Conservation (phyloP, 2,888 invertebrate genomes). For the Emmelina monodactyla region DNA sequence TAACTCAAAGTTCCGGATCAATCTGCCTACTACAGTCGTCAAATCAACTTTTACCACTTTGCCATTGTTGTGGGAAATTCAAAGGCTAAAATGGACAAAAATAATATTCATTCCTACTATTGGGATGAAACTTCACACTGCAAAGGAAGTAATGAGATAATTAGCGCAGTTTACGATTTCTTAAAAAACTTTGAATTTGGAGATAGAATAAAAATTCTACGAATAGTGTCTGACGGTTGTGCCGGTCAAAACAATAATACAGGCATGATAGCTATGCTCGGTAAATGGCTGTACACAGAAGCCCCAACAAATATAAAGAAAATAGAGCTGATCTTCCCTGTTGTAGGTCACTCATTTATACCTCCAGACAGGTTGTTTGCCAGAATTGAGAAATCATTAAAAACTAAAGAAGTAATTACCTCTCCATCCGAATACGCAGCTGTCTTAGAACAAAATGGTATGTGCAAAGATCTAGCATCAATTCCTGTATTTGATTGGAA, state of each 20-base stretch:
- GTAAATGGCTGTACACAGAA: slow-evolving; percentile 13
- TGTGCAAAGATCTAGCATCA: slow-evolving; percentile 6
- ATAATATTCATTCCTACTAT: slow-evolving; percentile 13
- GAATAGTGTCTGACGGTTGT: slow-evolving; percentile 17
- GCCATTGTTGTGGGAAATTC: slow-evolving; percentile 23
- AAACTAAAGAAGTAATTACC: slow-evolving; percentile 5
- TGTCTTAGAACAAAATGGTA: slow-evolving; percentile 11
- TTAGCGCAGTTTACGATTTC: slow-evolving; percentile 12
- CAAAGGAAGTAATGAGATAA: slow-evolving; percentile 13
- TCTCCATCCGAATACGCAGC: slow-evolving; percentile 4
- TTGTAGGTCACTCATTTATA: slow-evolving; percentile 12
- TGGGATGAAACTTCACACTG: slow-evolving; percentile 10
- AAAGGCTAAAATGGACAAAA: slow-evolving; percentile 14
- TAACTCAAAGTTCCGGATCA: slow-evolving; percentile 18
- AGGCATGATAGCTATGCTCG: slow-evolving; percentile 13
- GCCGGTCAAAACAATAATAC: slow-evolving; percentile 19
- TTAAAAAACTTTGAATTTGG: slow-evolving; percentile 5
- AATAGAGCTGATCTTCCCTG: slow-evolving; percentile 11
- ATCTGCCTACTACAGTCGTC: slow-evolving; percentile 15
- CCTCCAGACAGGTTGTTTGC: slow-evolving; percentile 7
- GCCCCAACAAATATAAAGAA: slow-evolving; percentile 11
- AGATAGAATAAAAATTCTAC: slow-evolving; percentile 9
- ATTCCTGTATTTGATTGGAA: slow-evolving; percentile 15
- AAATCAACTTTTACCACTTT: slow-evolving; percentile 22
- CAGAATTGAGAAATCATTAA: slow-evolving; percentile 6